These are phyloP conservation scores for human (Homo sapiens) DNA, from an alignment of 2,113 vertebrate genomes.

Conservation along the genomic window DNA sequence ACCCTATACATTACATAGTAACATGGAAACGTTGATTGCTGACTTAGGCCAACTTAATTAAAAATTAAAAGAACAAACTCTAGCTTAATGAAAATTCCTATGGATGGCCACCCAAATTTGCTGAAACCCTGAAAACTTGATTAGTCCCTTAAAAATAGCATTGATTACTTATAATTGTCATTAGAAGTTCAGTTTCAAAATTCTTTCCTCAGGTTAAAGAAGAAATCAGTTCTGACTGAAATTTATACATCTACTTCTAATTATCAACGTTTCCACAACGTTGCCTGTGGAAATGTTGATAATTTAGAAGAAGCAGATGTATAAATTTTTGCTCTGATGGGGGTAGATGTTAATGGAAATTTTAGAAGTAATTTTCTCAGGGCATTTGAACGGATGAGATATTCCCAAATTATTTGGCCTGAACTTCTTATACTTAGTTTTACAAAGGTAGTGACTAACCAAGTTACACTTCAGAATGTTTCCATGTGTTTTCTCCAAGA, in stretches of 20 bases:
- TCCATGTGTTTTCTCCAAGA: neutral
- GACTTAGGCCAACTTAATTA: constrained; percentile 68
- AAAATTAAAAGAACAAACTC: constrained; percentile 36
- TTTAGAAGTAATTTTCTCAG: constrained; percentile 50
- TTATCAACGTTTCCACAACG: constrained; percentile 6
- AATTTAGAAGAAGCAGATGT: too few relatives aligned
- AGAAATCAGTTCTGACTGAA: constrained; percentile 42
- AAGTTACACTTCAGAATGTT: neutral
- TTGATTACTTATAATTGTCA: constrained; percentile 66
- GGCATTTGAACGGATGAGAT: neutral
- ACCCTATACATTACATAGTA: constrained; percentile 51
- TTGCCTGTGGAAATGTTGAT: too few relatives aligned
- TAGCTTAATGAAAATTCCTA: constrained; percentile 57
- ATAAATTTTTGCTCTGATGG: neutral
- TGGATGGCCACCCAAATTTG: constrained; percentile 57
- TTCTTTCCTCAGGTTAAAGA: constrained; percentile 65
- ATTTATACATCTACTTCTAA: constrained; percentile 43
- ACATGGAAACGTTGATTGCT: constrained; percentile 63
- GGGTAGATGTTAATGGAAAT: constrained; percentile 17
- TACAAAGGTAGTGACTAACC: neutral
- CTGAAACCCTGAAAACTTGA: constrained; percentile 54
- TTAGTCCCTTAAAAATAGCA: constrained; percentile 67
- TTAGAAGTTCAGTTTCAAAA: constrained; percentile 58
- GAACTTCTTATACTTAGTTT: neutral
- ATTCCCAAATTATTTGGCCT: neutral